These are phyloP conservation scores for Rhyacichthys aspro DNA, from an alignment of 2,797 vertebrate genomes.

Conservation along the genomic window DNA sequence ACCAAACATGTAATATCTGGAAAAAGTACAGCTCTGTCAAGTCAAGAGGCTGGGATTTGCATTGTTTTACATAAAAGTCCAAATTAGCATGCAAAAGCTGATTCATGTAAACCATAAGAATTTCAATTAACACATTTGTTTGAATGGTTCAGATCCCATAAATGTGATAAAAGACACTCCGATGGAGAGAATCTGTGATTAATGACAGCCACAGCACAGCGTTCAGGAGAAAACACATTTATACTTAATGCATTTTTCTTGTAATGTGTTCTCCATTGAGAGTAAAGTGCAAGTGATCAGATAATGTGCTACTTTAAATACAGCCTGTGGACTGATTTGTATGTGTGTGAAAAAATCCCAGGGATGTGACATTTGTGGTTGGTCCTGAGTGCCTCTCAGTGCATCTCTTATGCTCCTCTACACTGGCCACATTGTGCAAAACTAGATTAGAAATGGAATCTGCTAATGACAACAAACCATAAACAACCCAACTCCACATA, in stretches of 20 bases:
- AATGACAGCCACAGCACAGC: background rate
- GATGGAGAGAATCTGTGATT: background rate
- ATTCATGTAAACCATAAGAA: background rate
- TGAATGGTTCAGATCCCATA: background rate
- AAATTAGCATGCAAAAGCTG: conserved; percentile 16
- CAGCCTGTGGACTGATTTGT: background rate
- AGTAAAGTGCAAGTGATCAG: background rate
- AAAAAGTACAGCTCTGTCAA: conserved; percentile 3
- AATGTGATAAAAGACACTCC: background rate
- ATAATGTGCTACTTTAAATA: background rate
- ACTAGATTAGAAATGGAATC: conserved; percentile 9
- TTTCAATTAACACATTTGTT: conserved; percentile 18
- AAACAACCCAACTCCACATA: background rate
- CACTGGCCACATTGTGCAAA: background rate
- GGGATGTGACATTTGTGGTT: conserved; percentile 1
- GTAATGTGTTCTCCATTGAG: background rate
- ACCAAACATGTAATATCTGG: conserved; percentile 21
- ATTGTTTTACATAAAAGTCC: conserved; percentile 1
- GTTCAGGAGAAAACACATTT: background rate
- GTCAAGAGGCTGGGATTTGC: background rate
- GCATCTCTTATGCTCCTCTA: background rate
- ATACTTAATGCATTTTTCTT: background rate
- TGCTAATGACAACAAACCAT: background rate
- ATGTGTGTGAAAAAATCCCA: background rate
- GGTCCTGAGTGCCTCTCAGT: background rate